Percentiles rank a stretch among this genome's conserved stretches.
These are phyloP conservation scores for Atlantisia rogersi DNA, from an alignment of 2,113 vertebrate genomes.

Conservation along the genomic window DNA sequence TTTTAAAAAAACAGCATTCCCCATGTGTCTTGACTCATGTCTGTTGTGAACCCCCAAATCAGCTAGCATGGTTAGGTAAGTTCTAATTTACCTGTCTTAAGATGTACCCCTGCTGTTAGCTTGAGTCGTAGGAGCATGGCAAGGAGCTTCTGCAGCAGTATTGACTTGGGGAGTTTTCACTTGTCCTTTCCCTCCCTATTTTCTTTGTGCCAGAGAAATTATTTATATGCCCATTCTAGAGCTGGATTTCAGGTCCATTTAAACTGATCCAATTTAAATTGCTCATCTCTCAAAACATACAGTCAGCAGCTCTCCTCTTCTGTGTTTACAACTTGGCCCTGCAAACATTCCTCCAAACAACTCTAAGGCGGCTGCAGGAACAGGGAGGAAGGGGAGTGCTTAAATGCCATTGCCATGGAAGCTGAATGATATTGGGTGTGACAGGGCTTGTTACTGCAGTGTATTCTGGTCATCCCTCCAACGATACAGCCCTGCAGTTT, in stretches of 20 bases:
- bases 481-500: background rate
- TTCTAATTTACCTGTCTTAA: background rate
- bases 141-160: background rate
- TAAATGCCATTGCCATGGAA: constrained; percentile 29
- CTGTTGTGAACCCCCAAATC: background rate
- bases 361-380: background rate
- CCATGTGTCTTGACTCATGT: background rate
- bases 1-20: background rate
- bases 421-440: background rate
- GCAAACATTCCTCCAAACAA: background rate
- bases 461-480: background rate
- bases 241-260: background rate
- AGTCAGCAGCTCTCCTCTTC: background rate
- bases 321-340: background rate
- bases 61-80: background rate
- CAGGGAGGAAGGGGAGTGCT: background rate
- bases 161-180: background rate
- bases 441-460: background rate
- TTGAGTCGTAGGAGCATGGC: background rate
- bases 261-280: background rate
- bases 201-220: background rate
- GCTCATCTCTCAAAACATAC: background rate
- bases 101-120: background rate
- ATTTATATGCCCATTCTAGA: background rate
- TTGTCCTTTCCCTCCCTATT: background rate